These are phyloP conservation scores for Cabera pusaria DNA, from an alignment of 2,888 invertebrate genomes.

Conservation along the genomic window DNA sequence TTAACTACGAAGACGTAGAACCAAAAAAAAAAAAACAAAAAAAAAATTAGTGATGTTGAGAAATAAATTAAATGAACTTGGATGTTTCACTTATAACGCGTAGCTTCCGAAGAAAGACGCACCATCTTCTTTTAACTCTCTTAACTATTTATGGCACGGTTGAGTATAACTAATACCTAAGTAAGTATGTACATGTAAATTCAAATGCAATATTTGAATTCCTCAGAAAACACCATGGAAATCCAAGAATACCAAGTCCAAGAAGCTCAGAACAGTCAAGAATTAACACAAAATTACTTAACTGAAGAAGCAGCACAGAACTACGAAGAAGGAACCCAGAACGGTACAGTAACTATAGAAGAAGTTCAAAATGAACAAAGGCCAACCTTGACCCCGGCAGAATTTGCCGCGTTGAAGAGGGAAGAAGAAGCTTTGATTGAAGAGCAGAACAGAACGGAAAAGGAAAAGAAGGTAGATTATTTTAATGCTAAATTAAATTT, in stretches of 20 bases:
- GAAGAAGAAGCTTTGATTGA: slow-evolving; percentile 55
- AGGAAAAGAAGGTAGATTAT: slow-evolving; percentile 66
- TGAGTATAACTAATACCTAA: too few relatives aligned
- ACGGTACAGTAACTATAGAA: slow-evolving; percentile 16
- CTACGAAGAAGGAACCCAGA: neutral
- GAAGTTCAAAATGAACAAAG: slow-evolving; percentile 39
- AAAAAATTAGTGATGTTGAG: too few relatives aligned
- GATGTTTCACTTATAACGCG: too few relatives aligned
- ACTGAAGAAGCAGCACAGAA: slow-evolving; percentile 6
- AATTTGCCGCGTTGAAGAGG: slow-evolving; percentile 37
- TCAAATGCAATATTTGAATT: too few relatives aligned
- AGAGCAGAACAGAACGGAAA: slow-evolving; percentile 49
- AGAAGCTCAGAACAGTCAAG: slow-evolving; percentile 8
- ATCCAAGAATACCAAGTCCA: slow-evolving; percentile 9
- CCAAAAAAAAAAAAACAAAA: too few relatives aligned
- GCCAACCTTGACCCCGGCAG: slow-evolving; percentile 19
- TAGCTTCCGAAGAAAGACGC: too few relatives aligned
- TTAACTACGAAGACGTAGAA: too few relatives aligned
- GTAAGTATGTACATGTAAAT: too few relatives aligned
- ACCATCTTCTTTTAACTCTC: too few relatives aligned
- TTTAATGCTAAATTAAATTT: too few relatives aligned
- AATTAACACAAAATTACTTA: slow-evolving; percentile 2
- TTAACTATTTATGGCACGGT: too few relatives aligned
- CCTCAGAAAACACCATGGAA: slow-evolving; percentile 13
- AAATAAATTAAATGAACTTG: too few relatives aligned